Percentiles rank a stretch among this genome's conserved stretches.
phyloP scores from a whole-genome alignment of 2,113 vertebrate species.

The Ceratotherium simum region DNA sequence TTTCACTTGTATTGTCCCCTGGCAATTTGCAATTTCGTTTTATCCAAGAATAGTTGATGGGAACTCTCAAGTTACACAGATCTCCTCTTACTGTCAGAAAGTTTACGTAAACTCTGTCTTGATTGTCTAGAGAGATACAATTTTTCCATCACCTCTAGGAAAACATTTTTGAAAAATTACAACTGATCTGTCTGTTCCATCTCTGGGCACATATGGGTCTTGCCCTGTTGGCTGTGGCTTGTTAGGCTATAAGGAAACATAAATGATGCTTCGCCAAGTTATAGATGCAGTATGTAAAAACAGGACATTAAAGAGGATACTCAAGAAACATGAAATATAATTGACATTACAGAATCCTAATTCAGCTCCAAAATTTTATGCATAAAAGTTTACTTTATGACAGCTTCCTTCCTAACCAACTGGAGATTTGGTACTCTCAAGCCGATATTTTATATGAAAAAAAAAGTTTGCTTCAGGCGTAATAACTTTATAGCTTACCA shows the following conservation, averaged over 20 bases:
- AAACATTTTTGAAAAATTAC: not conserved
- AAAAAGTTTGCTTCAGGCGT: not conserved
- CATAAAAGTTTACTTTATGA: not conserved
- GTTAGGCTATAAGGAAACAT: not conserved
- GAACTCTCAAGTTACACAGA: not conserved
- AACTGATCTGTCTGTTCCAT: not conserved
- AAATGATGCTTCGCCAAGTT: not conserved
- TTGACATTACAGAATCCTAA: not conserved
- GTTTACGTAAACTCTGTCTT: not conserved
- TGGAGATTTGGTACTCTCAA: not conserved
- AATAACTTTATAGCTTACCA: constrained; percentile 7
- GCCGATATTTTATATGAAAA: constrained; percentile 4
- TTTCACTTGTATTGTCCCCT: not conserved
- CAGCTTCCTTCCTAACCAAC: not conserved
- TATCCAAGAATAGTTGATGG: not conserved
- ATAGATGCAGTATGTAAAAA: not conserved
- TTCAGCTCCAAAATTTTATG: not conserved
- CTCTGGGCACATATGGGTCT: not conserved
- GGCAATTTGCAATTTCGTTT: not conserved
- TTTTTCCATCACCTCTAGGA: not conserved
- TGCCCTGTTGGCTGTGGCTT: not conserved
- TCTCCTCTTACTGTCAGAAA: not conserved
- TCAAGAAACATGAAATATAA: not conserved
- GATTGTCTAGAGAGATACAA: not conserved
- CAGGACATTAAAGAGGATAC: not conserved